phyloP scores from a whole-genome alignment of 2,888 invertebrate genomes.

The Oscheius onirici region DNA sequence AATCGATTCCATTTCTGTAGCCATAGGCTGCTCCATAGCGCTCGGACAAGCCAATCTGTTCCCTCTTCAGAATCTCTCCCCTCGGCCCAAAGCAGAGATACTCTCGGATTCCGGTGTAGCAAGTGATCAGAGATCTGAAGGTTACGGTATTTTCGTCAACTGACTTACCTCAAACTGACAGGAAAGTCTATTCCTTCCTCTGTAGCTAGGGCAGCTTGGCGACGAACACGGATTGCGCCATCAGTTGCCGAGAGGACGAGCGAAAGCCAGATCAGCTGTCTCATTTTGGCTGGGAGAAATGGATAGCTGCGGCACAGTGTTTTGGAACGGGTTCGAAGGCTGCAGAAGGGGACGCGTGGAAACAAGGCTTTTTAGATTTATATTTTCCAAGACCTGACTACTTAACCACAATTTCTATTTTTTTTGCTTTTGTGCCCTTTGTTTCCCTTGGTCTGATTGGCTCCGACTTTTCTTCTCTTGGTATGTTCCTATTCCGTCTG shows the following conservation, averaged over 20 bases:
- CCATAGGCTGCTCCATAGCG: conserved; percentile 56
- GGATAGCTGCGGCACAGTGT: neutral
- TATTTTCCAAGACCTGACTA: too few species aligned
- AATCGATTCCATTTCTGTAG: conserved; percentile 59
- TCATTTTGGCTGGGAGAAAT: neutral
- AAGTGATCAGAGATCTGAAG: conserved; percentile 54
- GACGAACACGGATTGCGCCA: conserved; percentile 24
- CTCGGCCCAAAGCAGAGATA: conserved; percentile 56
- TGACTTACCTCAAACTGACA: conserved; percentile 45
- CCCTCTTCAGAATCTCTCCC: conserved; percentile 50
- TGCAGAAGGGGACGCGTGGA: too few species aligned
- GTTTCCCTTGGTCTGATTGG: too few species aligned
- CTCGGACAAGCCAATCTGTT: conserved; percentile 48
- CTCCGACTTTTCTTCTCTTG: too few species aligned
- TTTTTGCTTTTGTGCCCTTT: too few species aligned
- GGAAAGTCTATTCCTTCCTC: conserved; percentile 58
- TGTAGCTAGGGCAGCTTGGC: conserved; percentile 45
- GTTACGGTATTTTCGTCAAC: neutral
- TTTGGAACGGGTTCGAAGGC: too few species aligned
- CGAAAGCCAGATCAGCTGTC: conserved; percentile 22
- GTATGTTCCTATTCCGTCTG: too few species aligned
- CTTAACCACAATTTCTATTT: too few species aligned
- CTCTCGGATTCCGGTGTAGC: conserved; percentile 52
- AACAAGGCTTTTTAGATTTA: too few species aligned
- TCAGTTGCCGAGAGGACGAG: neutral